These are phyloP conservation scores for Notodonta dromedarius DNA, from an alignment of 2,888 invertebrate genomes.

Conservation along the genomic window DNA sequence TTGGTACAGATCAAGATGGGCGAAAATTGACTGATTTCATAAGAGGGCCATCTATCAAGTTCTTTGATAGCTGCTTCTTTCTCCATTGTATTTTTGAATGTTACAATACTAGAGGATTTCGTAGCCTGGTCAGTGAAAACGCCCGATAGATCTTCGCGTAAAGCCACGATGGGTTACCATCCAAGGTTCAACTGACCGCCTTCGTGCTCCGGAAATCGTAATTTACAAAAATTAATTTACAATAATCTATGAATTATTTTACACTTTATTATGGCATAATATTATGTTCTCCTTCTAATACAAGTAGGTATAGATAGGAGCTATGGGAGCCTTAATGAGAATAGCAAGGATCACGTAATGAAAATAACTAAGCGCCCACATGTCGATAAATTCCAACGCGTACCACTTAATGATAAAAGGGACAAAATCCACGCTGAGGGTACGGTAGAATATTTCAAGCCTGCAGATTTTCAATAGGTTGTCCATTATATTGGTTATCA, in stretches of 20 bases:
- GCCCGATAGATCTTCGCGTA: no score
- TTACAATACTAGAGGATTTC: no score
- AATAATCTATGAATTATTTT: no score
- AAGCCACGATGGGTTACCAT: no score
- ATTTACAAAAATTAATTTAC: no score
- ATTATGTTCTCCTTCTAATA: no score
- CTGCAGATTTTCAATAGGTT: neutral
- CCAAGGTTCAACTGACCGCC: no score
- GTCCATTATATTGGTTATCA: neutral
- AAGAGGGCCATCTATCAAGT: neutral
- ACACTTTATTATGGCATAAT: no score
- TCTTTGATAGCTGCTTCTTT: neutral
- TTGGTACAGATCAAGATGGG: constrained; percentile 17
- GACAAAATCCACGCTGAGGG: neutral
- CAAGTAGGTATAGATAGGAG: neutral
- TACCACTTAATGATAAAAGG: constrained; percentile 7
- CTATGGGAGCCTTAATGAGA: constrained; percentile 8
- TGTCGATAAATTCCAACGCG: constrained; percentile 12
- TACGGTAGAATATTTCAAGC: constrained; percentile 1
- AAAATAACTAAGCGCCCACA: constrained; percentile 9
- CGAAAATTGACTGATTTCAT: constrained; percentile 7
- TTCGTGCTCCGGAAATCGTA: no score
- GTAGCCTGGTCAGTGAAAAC: no score
- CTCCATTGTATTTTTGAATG: no score
- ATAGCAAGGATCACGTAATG: constrained; percentile 6